These are phyloP conservation scores for Anthoscopus minutus DNA, from an alignment of 2,113 vertebrate species.

Conservation along the genomic window DNA sequence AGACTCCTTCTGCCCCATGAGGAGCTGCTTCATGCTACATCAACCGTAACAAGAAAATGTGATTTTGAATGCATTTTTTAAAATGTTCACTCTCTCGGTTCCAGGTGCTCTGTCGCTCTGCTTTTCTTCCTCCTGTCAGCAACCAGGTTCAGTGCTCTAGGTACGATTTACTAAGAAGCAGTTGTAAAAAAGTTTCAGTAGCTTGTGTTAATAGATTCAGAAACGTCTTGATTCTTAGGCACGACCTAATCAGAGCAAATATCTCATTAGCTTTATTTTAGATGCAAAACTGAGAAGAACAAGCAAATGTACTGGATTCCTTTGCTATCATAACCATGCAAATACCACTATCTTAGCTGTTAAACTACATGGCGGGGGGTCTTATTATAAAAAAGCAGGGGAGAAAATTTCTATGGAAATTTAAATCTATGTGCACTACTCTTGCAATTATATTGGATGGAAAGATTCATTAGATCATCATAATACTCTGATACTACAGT, in stretches of 20 bases:
- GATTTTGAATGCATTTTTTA: background rate
- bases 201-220: background rate
- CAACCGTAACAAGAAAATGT: background rate
- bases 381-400: background rate
- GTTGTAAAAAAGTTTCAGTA: background rate
- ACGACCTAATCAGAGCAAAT: background rate
- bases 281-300: background rate
- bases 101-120: background rate
- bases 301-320: background rate
- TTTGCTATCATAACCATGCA: background rate
- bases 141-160: background rate
- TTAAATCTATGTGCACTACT: background rate
- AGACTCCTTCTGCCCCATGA: background rate
- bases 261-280: background rate
- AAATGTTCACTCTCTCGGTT: rapidly evolving
- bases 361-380: rapidly evolving
- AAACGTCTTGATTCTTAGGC: background rate
- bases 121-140: background rate
- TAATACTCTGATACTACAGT: background rate
- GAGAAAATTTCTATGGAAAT: background rate
- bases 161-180: background rate
- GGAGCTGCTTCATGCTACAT: background rate
- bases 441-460: background rate
- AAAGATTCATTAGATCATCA: background rate
- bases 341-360: background rate